Base-by-base conservation (phyloP, 2,888 invertebrate genomes). In the Heteropelma amictum region DNA sequence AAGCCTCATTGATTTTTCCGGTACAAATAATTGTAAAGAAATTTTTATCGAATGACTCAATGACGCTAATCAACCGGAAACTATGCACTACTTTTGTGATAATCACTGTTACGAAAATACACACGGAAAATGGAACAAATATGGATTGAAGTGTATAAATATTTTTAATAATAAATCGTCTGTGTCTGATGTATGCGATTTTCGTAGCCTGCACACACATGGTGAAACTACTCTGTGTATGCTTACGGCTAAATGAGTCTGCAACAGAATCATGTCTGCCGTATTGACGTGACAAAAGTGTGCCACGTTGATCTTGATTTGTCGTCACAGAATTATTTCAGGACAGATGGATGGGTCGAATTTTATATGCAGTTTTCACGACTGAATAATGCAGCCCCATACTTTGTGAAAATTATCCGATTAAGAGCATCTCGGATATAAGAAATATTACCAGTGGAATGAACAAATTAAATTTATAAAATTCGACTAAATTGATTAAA, bases 1-100 rank as follows among this genome's bases (percentile, higher is more conserved):
- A 60, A 53, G 72, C 72, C 45, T 72, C 67, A 67, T 72, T 72
- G 67, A 67, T 60, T 72, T 72, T 67, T 61, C 45, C 72, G 60
- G 72, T 67, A 67, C 60, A 72, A 60, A 67, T 72, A 54, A 67
- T 72, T 60, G 60, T 47, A 54, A 61, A 72, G 67, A 33, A 58
- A 64, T n/a, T n/a, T n/a, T n/a, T n/a, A n/a, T n/a, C n/a, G n/a
- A n/a, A n/a, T 45, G 40, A 71, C 63, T 21, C 3, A 17, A 8
- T 21, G 33, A 21, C 19, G 54, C 45, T 72, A 60, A 54, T 72
- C 67, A 38, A 67, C 60, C 67, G 54, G 60, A 47, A 67, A 67
- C 17, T 30, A 2, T 54, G 54, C 47, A 61, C 45, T 14, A 47
- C 53, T 53, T 72, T 72, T 17, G 8, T 26, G 21, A 30, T 42